A percentile compares a stretch with the other conserved stretches of the same genome.
Conservation (phyloP, 2,888 invertebrate species). For the Lomographa bimaculata region DNA sequence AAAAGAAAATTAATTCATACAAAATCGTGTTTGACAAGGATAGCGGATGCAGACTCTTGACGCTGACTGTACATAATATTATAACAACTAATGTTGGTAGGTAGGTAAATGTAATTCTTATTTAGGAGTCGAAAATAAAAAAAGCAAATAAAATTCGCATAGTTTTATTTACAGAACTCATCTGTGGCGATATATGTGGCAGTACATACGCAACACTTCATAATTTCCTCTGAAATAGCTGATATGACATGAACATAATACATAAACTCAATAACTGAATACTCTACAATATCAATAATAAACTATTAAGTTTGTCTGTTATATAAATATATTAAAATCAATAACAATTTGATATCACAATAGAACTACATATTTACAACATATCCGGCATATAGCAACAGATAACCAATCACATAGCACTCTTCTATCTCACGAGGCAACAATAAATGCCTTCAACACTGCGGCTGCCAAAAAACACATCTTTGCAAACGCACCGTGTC, state of each 20-base stretch:
- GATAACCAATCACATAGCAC: slow-evolving; percentile 7
- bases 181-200: slow-evolving; percentile 23
- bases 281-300: slow-evolving; percentile 4
- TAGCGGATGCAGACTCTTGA: too few relatives aligned
- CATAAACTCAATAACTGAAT: too few relatives aligned
- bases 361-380: slow-evolving; percentile 13
- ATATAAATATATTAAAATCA: slow-evolving; percentile 7
- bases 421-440: not conserved
- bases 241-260: too few relatives aligned
- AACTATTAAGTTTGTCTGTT: not conserved
- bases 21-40: too few relatives aligned
- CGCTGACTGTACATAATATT: too few relatives aligned
- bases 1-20: too few relatives aligned
- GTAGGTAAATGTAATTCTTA: too few relatives aligned
- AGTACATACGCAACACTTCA: slow-evolving; percentile 17
- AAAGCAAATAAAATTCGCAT: slow-evolving; percentile 28
- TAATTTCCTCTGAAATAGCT: slow-evolving; percentile 10
- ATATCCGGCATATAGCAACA: slow-evolving; percentile 6
- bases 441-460: not conserved
- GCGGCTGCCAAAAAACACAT: not conserved
- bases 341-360: slow-evolving; percentile 8
- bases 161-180: slow-evolving; percentile 34
- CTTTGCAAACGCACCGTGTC: slow-evolving; percentile 11
- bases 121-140: slow-evolving; percentile 33
- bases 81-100: too few relatives aligned